Evolutionary conservation across 2,888 invertebrate species (phyloP).

Genomic region (Meliscaeva auricollis): DNA sequence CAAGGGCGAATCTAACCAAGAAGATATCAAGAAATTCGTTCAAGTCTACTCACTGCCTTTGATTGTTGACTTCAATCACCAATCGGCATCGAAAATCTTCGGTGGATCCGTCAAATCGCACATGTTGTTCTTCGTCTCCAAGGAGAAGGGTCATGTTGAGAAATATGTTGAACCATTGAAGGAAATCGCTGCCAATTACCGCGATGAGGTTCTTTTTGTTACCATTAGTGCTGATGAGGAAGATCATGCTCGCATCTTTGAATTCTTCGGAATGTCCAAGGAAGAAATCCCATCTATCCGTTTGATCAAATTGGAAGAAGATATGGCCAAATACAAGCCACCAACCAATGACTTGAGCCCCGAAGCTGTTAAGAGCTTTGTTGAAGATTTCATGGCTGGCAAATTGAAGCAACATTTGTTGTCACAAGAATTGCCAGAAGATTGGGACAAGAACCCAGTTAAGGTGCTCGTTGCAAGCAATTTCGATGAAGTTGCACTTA

Average conservation of each 20-base stretch:
- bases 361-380: constrained; percentile 87
- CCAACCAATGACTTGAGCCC: constrained; percentile 83
- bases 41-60: constrained; percentile 93
- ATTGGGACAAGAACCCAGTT: constrained; percentile 98
- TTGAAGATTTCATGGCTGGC: constrained; percentile 95
- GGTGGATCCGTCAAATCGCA: constrained; percentile 99
- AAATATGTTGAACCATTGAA: constrained; percentile 91
- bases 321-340: constrained; percentile 99
- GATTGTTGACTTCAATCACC: constrained; percentile 98
- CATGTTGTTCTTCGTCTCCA: constrained; percentile 96
- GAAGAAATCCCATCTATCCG: constrained; percentile 96
- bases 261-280: constrained; percentile 99
- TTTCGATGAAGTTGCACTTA: constrained; percentile 96
- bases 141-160: constrained; percentile 93
- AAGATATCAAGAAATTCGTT: constrained; percentile 92
- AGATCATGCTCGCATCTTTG: constrained; percentile 98
- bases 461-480: constrained; percentile 97
- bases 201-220: constrained; percentile 96
- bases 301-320: constrained; percentile 97
- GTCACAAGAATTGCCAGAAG: constrained; percentile 96
- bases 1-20: constrained; percentile 88
- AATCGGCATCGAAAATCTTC: constrained; percentile 99
- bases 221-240: constrained; percentile 97
- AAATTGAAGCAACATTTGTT: constrained; percentile 97
- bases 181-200: constrained; percentile 94